Evolutionary conservation across 2,797 vertebrate genomes (phyloP).

Genomic region (Chiroxiphia lanceolata): DNA sequence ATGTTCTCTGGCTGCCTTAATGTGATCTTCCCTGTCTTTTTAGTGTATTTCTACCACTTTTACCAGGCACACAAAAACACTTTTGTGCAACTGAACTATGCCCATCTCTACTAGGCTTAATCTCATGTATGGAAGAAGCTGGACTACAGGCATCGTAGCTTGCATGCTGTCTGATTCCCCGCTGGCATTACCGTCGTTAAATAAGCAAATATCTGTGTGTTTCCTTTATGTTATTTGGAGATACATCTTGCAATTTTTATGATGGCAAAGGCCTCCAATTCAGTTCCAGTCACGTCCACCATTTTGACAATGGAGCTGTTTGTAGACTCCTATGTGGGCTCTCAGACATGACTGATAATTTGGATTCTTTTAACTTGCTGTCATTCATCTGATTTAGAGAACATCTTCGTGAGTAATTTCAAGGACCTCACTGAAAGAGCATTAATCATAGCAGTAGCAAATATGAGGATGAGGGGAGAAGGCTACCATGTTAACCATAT

Average conservation of each 20-base stretch:
- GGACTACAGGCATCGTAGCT: background rate
- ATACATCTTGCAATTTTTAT: background rate
- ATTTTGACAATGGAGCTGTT: background rate
- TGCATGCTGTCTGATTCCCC: background rate
- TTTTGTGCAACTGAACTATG: background rate
- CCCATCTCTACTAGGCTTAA: background rate
- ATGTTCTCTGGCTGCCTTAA: background rate
- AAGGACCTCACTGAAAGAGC: background rate
- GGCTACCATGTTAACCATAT: background rate
- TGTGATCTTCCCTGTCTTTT: background rate
- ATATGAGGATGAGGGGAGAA: background rate
- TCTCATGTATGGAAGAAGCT: background rate
- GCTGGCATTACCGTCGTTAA: background rate
- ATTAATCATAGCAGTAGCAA: background rate
- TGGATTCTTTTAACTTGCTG: background rate
- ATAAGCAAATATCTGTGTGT: background rate
- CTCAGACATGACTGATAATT: background rate
- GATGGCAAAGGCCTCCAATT: background rate
- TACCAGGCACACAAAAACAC: background rate
- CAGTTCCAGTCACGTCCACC: background rate
- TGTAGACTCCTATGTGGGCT: accelerated
- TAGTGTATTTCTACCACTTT: background rate
- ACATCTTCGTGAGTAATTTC: background rate
- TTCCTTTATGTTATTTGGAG: background rate
- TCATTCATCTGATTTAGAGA: background rate